Evolutionary conservation across 2,797 vertebrate genomes (phyloP), one percentile per base, ranked within the genome.

Genomic region (Diceros bicornis): DNA sequence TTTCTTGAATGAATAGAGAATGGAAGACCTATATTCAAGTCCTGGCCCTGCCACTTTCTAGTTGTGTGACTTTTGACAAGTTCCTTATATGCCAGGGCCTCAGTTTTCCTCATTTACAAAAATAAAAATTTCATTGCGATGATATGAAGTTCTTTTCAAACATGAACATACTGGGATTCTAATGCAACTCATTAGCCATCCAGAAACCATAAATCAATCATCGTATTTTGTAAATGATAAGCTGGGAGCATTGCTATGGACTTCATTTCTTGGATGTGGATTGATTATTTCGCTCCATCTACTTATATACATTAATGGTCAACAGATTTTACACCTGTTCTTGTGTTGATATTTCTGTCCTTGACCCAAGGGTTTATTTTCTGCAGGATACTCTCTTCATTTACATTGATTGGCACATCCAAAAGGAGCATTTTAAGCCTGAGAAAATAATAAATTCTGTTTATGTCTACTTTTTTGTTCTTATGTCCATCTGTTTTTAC

Each of bases 41-140:
- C 47, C 64, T 37, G 44, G 21, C 34, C 32, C 32, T 95, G 41
- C 32, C 14, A 32, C 50, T 79, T 93, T 94, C 41, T 81, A 47
- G 68, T 44, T 50, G 1, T 68, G 55, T 69, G 44, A 47, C 66
- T 94, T 88, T 86, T 88, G 68, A 91, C 20, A 77, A 50, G 16
- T 85, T 86, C 44, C 77, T 93, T 74, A 59, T 66, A 69, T 8
- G 1, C 47, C 57, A 71, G 32, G 62, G 21, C 37, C 69, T 85
- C 64, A n/a, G 29, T 96, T 88, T 89, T 89, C 18, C 81, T 89
- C 32, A 50, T 79, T 93, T 79, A 55, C 41, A 83, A 89, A 82
- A 74, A 75, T 37, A 88, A 57, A 90, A 78, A 47, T 83, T 78
- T 78, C 59, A 11, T 68, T 69, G 50, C 62, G 69, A 66, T 87